Evolutionary conservation across 2,113 vertebrate genomes (phyloP).

Genomic region (Canis aureus): DNA sequence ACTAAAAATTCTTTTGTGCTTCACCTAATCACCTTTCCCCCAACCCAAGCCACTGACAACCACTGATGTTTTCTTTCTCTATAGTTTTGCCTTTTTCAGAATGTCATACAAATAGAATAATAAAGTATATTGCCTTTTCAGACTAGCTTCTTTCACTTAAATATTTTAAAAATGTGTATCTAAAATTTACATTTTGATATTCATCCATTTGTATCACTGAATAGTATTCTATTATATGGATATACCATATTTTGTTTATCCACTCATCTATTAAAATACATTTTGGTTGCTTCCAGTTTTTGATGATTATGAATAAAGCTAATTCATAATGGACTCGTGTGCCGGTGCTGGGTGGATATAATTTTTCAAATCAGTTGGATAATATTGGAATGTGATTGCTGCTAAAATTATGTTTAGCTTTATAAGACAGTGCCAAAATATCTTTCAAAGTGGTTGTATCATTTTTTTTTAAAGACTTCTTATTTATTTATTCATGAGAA

Average conservation of each 20-base stretch:
- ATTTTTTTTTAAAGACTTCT: too few relatives aligned
- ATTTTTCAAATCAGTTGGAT: neutral
- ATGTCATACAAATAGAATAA: neutral
- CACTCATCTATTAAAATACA: neutral
- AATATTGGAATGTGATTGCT: neutral
- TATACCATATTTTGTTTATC: neutral
- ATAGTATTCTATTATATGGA: neutral
- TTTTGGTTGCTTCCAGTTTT: neutral
- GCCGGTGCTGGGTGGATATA: neutral
- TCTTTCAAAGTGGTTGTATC: neutral
- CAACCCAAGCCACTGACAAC: neutral
- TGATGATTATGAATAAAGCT: neutral
- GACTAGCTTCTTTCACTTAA: neutral
- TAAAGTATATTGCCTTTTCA: neutral
- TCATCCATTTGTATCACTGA: neutral
- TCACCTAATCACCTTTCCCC: neutral
- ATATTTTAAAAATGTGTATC: neutral
- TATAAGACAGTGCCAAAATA: neutral
- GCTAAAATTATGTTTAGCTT: neutral
- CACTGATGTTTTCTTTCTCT: neutral
- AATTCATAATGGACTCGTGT: neutral
- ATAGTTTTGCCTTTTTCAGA: neutral
- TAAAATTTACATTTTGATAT: neutral
- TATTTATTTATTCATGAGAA: too few relatives aligned
- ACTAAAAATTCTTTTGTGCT: neutral